phyloP scores from a whole-genome alignment of 2,113 vertebrate genomes.

The Bambusicola thoracicus region DNA sequence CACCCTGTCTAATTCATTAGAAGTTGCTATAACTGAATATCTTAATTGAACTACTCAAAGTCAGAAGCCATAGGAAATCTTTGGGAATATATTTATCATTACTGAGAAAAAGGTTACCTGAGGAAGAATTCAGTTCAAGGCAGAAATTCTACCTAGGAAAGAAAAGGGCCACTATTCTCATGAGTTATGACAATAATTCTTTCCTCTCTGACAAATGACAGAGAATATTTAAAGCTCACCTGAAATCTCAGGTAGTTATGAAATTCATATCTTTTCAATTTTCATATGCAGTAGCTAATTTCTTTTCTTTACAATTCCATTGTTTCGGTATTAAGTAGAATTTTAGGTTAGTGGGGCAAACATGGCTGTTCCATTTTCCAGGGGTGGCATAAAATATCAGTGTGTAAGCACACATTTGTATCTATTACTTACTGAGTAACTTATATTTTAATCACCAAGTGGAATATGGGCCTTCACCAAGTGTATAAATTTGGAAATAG shows the following conservation, averaged over 20 bases:
- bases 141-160: not conserved
- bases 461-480: not conserved
- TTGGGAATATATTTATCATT: not conserved
- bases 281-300: not conserved
- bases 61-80: conserved; percentile 7
- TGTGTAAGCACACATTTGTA: not conserved
- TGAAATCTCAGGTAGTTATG: not conserved
- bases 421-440: not conserved
- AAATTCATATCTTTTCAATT: not conserved
- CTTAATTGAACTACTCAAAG: conserved; percentile 26
- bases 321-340: not conserved
- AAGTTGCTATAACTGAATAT: not conserved
- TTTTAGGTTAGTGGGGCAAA: not conserved
- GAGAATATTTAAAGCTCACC: not conserved
- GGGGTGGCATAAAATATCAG: not conserved
- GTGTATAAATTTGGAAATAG: not conserved
- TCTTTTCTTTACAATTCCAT: not conserved
- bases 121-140: fast-evolving
- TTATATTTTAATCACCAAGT: not conserved
- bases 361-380: not conserved
- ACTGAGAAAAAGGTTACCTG: not conserved
- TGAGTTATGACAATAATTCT: not conserved
- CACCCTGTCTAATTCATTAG: not conserved
- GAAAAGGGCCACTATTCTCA: not conserved
- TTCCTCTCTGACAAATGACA: not conserved